Evolutionary conservation across 2,888 invertebrate genomes (phyloP).

Genomic region (Blomia tropicalis): DNA sequence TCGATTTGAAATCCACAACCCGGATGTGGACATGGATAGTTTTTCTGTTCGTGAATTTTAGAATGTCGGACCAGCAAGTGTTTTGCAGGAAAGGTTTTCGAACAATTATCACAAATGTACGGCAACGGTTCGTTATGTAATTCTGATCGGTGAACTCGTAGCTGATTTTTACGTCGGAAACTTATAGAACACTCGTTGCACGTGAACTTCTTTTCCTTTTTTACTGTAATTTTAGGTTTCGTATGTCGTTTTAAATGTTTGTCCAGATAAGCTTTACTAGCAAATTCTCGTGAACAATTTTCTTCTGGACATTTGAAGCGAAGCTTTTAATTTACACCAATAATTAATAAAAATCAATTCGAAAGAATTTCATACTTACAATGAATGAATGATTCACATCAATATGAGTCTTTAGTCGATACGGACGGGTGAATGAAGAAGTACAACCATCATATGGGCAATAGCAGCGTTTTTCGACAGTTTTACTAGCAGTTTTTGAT

Average conservation of each 20-base stretch:
- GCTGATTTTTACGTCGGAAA: neutral
- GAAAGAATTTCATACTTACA: conserved; percentile 4
- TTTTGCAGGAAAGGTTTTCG: neutral
- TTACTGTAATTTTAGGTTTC: neutral
- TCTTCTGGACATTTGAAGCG: neutral
- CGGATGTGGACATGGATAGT: neutral
- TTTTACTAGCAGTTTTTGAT: neutral
- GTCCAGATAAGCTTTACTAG: neutral
- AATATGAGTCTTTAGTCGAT: conserved; percentile 8
- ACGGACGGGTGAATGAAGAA: neutral
- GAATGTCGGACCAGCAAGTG: neutral
- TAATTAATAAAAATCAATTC: neutral
- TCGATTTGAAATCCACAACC: neutral
- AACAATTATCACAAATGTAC: neutral
- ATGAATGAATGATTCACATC: neutral
- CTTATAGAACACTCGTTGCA: neutral
- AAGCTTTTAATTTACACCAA: neutral
- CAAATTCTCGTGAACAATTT: neutral
- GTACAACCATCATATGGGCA: neutral
- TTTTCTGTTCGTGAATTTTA: neutral
- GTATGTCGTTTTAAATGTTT: neutral
- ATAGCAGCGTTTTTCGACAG: neutral
- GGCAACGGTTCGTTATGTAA: neutral
- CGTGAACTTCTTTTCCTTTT: neutral
- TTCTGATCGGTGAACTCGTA: neutral